These are phyloP conservation scores for Mastomys coucha DNA, from an alignment of 2,113 vertebrate genomes.

Conservation along the genomic window DNA sequence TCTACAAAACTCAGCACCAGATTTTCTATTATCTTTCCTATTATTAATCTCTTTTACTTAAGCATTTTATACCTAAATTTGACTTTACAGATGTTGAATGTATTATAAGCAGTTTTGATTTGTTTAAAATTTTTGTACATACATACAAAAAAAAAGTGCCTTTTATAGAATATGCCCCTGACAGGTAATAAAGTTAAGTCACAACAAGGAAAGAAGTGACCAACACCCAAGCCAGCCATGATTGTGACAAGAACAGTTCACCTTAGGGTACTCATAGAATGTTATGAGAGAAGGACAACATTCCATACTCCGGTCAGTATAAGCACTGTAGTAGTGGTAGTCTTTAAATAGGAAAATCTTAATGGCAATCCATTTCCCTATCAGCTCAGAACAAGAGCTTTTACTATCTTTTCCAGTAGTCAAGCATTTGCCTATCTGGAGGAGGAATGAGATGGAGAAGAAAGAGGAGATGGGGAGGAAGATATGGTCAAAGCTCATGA, in stretches of 20 bases:
- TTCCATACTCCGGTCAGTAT: background rate
- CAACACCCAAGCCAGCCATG: background rate
- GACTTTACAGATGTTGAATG: conserved; percentile 53
- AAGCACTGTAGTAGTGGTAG: background rate
- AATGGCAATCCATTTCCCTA: background rate
- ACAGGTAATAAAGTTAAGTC: conserved; percentile 49
- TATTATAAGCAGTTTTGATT: conserved; percentile 32
- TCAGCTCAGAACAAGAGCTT: conserved; percentile 26
- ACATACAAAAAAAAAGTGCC: conserved; percentile 56
- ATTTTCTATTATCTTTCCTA: conserved; percentile 10
- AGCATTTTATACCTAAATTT: conserved; percentile 40
- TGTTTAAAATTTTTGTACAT: background rate
- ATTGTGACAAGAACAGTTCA: background rate
- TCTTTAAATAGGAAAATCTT: conserved; percentile 29
- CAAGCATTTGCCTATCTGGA: background rate
- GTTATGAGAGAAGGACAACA: background rate
- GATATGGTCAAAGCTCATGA: background rate
- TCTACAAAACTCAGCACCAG: background rate
- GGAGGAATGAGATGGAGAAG: background rate
- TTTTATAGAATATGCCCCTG: conserved; percentile 51
- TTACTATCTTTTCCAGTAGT: background rate
- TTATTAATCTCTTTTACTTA: conserved; percentile 41
- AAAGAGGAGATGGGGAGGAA: background rate
- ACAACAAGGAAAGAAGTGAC: background rate
- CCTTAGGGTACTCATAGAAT: background rate